Evolutionary conservation across 2,797 vertebrate genomes (phyloP), one percentile per base, ranked within the genome.

Genomic region (Halcyon leucocephala): DNA sequence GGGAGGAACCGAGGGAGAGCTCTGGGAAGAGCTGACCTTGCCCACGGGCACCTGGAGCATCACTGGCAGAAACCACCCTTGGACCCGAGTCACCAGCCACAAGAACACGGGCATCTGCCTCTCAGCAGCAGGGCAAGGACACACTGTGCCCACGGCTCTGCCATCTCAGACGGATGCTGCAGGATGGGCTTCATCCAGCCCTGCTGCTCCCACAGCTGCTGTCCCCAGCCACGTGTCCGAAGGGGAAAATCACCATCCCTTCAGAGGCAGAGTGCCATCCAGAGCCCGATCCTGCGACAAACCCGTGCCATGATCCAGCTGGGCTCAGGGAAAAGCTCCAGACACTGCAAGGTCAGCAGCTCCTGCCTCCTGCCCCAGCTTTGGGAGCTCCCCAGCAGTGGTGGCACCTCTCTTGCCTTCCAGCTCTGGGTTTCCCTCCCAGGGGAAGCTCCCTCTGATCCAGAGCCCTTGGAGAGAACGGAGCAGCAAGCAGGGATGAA

Each of bases 81-180:
- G 65, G 69, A 41, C 31, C 72, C 25, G 10, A 64, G 81, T 14
- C 60, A 24, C 44, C 64, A 28, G 39, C 14, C 46, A 4, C 77
- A 10, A 52, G 72, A 79, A 69, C 49, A 31, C 3, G 3, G 1
- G 13, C 41, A 42, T 9, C 41, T 77, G 82, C 42, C 39, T 19
- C 52, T 17, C 0, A 4, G 6, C 37, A 60, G 41, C 1, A 3
- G 41, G 60, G 49, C 48, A 14, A 14, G 5, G 57, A 6, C 10
- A 16, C 17, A 4, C 44, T 0, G 3, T 33, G 44, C 77, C 90
- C 84, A 12, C 0, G 1, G 76, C 69, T 52, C 65, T 70, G 89
- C 72, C 60, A 25, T 4, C 20, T 73, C 7, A 4, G 22, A 33
- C 20, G 29, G 44, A 65, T 9, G 69, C 49, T 51, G 4, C 10